Conservation (phyloP, 2,113 vertebrate species). For the Oncorhynchus tshawytscha region DNA sequence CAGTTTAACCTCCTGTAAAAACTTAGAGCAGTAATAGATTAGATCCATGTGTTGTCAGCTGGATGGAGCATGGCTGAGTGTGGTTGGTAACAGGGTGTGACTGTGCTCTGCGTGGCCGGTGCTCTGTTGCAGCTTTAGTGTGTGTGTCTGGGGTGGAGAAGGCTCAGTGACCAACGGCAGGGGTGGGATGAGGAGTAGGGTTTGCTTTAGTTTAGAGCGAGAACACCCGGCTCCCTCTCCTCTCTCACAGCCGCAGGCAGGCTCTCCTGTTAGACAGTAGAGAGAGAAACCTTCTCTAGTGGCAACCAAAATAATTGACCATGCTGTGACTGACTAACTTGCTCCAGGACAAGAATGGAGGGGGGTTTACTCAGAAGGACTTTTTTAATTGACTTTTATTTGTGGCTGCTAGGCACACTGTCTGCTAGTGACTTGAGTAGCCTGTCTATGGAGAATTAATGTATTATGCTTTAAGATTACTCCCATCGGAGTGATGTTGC, state of each 20-base stretch:
- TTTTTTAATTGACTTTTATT: neutral
- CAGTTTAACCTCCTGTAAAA: neutral
- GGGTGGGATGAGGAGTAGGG: conserved; percentile 61
- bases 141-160: conserved; percentile 46
- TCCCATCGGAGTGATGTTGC: conserved; percentile 12
- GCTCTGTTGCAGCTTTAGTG: conserved; percentile 14
- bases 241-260: conserved; percentile 48
- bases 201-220: conserved; percentile 50
- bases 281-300: conserved; percentile 55
- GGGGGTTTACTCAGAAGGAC: conserved; percentile 49
- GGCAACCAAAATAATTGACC: conserved; percentile 76
- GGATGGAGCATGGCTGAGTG: too few species aligned
- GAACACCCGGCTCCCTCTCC: conserved; percentile 37
- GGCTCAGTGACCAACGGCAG: conserved; percentile 58
- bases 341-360: conserved; percentile 60
- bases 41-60: neutral
- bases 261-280: conserved; percentile 67
- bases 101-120: neutral
- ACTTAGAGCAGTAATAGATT: neutral
- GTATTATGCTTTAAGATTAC: neutral
- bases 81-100: too few species aligned
- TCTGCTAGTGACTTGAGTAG: too few species aligned
- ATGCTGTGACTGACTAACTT: conserved; percentile 63
- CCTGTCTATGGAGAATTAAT: neutral
- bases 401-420: neutral